These are phyloP conservation scores for Gortyna flavago DNA, from an alignment of 2,888 invertebrate species.

Conservation along the genomic window DNA sequence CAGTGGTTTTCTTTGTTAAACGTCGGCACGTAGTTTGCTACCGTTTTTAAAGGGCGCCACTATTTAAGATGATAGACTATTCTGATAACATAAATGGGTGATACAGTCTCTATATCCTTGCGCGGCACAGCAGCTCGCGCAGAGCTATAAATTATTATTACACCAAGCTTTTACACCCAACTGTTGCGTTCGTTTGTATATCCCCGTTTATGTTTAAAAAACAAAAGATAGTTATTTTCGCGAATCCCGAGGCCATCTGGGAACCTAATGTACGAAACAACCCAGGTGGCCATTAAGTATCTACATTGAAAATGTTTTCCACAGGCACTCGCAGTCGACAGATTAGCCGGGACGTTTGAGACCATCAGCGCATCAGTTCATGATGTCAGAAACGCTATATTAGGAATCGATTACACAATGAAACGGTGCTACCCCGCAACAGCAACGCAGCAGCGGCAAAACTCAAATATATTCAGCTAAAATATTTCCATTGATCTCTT, in stretches of 20 bases:
- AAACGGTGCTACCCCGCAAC: constrained; percentile 80
- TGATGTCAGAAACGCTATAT: constrained; percentile 82
- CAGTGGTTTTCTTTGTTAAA: background rate
- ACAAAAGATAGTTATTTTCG: background rate
- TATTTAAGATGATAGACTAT: background rate
- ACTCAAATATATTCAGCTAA: constrained; percentile 75
- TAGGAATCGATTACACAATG: constrained; percentile 84
- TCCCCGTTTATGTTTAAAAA: background rate
- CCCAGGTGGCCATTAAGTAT: background rate
- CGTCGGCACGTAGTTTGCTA: background rate
- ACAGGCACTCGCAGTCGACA: constrained; percentile 83
- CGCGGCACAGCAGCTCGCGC: background rate
- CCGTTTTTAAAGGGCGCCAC: background rate
- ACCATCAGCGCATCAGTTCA: constrained; percentile 79
- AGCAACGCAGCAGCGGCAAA: constrained; percentile 75
- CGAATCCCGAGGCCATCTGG: too few species aligned
- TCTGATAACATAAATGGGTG: background rate
- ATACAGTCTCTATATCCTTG: background rate
- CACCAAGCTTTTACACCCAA: background rate
- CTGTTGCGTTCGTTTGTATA: background rate
- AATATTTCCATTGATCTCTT: constrained; percentile 52
- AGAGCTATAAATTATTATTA: background rate
- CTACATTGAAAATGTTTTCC: constrained; percentile 9
- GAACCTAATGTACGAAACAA: background rate
- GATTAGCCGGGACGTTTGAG: constrained; percentile 81